phyloP scores from a whole-genome alignment of 1,140 invertebrate species.

The Drosophila pectinifera region DNA sequence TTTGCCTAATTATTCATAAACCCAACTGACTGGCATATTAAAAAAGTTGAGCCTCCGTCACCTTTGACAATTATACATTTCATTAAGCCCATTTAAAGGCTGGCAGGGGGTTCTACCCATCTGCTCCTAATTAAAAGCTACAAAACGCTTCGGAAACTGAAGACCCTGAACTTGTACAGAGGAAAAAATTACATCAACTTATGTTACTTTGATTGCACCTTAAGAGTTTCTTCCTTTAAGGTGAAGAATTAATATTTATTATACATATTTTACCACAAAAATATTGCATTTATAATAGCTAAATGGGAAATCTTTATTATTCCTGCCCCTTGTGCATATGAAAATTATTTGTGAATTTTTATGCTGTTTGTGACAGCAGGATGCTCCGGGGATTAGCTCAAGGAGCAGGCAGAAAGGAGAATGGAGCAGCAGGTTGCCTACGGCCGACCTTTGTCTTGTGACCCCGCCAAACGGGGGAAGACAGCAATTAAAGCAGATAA shows the following conservation, averaged over 20 bases:
- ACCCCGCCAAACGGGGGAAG: constrained; percentile 4
- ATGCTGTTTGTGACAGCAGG: constrained; percentile 28
- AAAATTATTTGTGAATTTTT: constrained; percentile 26
- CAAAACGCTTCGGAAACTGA: constrained; percentile 17
- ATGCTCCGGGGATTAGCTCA: constrained; percentile 30
- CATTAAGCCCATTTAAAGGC: constrained; percentile 42
- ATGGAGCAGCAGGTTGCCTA: constrained; percentile 39
- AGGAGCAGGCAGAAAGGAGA: not conserved
- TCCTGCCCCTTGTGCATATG: not conserved
- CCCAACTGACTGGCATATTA: constrained; percentile 69
- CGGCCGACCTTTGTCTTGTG: constrained; percentile 42
- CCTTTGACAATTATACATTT: constrained; percentile 62
- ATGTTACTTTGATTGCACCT: fast-evolving
- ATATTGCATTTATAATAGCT: not conserved
- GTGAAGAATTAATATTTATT: no score
- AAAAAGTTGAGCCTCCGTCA: constrained; percentile 57
- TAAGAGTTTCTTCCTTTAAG: not conserved
- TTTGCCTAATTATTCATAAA: constrained; percentile 76
- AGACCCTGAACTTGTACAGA: constrained; percentile 8
- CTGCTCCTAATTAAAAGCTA: constrained; percentile 59
- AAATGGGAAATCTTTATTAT: not conserved
- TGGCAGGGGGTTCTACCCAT: not conserved
- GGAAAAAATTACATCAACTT: constrained; percentile 2
- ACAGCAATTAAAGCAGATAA: constrained; percentile 79
- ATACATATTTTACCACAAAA: not conserved